These are phyloP conservation scores for Cyclophora punctaria DNA, from an alignment of 2,888 invertebrate genomes.

Conservation along the genomic window DNA sequence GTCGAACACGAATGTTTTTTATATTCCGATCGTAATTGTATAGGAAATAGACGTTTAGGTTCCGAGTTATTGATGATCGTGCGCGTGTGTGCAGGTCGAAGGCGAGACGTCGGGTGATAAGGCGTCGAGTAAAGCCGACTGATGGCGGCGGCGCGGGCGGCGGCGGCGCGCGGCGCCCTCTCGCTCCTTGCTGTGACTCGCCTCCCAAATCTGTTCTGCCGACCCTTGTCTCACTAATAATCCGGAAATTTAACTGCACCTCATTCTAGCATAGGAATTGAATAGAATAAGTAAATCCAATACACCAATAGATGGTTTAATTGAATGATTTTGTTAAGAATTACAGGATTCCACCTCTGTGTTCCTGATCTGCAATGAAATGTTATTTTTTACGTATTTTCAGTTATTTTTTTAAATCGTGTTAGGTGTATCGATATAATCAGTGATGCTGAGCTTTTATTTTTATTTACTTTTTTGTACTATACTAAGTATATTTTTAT, in stretches of 20 bases:
- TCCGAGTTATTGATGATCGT: no score
- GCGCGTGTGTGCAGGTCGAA: no score
- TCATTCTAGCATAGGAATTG: constrained; percentile 69
- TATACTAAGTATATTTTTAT: constrained; percentile 60
- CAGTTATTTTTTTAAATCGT: constrained; percentile 35
- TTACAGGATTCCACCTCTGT: constrained; percentile 56
- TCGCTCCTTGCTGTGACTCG: no score
- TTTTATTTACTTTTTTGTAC: constrained; percentile 60
- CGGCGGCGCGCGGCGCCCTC: no score
- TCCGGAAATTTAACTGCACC: constrained; percentile 29
- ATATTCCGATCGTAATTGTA: no score
- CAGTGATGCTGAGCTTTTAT: constrained; percentile 54
- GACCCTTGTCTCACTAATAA: constrained; percentile 1
- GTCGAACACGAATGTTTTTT: no score
- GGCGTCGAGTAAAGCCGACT: no score
- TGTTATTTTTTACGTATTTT: constrained; percentile 40
- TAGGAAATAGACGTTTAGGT: no score
- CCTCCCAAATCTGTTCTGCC: no score
- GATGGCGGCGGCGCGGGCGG: no score
- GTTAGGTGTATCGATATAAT: constrained; percentile 44
- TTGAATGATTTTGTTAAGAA: constrained; percentile 52
- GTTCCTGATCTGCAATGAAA: constrained; percentile 50
- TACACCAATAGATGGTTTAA: constrained; percentile 62
- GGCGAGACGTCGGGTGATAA: no score
- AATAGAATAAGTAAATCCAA: constrained; percentile 65